Evolutionary conservation across 1,140 invertebrate species (phyloP).

Genomic region (Drosophila sechellia): DNA sequence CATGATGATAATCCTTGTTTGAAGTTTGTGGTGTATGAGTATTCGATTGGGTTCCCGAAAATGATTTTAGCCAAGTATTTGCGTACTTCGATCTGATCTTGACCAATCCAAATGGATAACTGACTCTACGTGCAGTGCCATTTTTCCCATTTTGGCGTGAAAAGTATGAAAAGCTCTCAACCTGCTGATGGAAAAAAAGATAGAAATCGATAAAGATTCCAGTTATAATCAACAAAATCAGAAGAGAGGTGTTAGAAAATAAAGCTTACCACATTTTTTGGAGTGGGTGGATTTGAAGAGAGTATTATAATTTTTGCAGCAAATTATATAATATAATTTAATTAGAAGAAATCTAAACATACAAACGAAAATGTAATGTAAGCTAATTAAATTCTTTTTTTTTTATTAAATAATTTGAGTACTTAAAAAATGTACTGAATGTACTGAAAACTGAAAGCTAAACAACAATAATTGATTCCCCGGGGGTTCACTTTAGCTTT

Average conservation of each 20-base stretch:
- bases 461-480: background rate
- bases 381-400: too few species aligned
- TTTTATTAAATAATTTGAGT: too few species aligned
- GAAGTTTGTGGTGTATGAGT: too few species aligned
- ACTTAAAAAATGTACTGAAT: background rate
- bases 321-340: too few species aligned
- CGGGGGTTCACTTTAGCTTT: slow-evolving; percentile 23
- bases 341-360: too few species aligned
- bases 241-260: slow-evolving; percentile 9
- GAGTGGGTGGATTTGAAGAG: too few species aligned
- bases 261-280: slow-evolving; percentile 7
- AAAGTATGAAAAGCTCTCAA: slow-evolving; percentile 67
- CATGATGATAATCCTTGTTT: slow-evolving; percentile 43
- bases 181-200: slow-evolving; percentile 52
- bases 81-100: slow-evolving; percentile 27
- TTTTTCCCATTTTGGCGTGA: slow-evolving; percentile 17
- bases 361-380: too few species aligned
- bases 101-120: slow-evolving; percentile 61
- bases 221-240: slow-evolving; percentile 50
- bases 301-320: too few species aligned
- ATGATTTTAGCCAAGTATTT: background rate
- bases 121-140: slow-evolving; percentile 25
- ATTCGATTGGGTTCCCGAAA: too few species aligned
- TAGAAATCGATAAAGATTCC: slow-evolving; percentile 58
- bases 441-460: background rate